Evolutionary conservation across 1,140 invertebrate species (phyloP).

Genomic region (Mizuhopecten yessoensis): DNA sequence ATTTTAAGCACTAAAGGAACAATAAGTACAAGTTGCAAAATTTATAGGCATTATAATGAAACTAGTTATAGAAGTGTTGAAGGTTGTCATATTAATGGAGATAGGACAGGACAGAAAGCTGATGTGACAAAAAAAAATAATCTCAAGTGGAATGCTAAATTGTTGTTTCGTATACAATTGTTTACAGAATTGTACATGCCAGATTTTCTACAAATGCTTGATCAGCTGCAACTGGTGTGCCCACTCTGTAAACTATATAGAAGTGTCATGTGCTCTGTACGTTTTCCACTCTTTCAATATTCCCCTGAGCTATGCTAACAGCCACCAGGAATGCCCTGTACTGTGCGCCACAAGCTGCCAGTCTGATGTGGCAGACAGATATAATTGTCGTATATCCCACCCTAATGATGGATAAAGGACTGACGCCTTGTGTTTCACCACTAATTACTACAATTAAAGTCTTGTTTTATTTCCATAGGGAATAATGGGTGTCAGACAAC

Average conservation of each 20-base stretch:
- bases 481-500: neutral
- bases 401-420: neutral
- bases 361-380: slow-evolving; percentile 7
- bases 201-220: neutral
- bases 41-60: too few relatives aligned
- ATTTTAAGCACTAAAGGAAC: too few relatives aligned
- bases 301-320: neutral
- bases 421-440: neutral
- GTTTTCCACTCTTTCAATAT: neutral
- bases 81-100: neutral
- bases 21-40: too few relatives aligned
- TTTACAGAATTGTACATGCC: slow-evolving; percentile 6
- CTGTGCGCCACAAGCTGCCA: neutral
- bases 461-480: neutral
- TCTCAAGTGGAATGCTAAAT: neutral
- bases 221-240: neutral
- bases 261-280: neutral
- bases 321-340: neutral
- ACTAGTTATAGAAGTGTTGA: neutral
- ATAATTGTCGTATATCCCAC: slow-evolving; percentile 6
- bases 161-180: neutral
- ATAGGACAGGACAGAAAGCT: neutral
- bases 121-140: too few relatives aligned
- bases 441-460: neutral
- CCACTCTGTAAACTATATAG: neutral